Percentiles rank a stretch among this genome's conserved stretches.
Evolutionary conservation across 2,113 vertebrate genomes (phyloP).

Genomic region (Oryzias melastigma): DNA sequence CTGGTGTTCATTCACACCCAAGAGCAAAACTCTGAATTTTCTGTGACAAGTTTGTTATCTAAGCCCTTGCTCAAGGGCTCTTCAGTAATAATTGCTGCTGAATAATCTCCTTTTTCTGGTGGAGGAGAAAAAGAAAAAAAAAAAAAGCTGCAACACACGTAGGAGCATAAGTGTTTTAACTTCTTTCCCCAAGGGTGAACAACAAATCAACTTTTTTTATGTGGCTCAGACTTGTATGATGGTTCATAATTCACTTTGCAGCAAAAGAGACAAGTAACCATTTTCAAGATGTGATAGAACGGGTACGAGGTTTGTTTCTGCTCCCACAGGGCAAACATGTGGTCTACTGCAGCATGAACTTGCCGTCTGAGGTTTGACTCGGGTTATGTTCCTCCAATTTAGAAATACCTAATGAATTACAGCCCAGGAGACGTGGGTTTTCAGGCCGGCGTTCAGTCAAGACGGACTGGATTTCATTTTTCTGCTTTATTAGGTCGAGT

Average conservation of each 20-base stretch:
- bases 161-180: neutral
- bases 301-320: neutral
- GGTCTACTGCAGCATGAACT: neutral
- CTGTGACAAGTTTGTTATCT: slow-evolving; percentile 22
- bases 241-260: slow-evolving; percentile 24
- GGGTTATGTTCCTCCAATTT: slow-evolving; percentile 1
- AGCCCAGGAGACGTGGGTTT: neutral
- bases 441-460: neutral
- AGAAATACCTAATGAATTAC: neutral
- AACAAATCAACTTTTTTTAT: slow-evolving; percentile 26
- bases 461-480: neutral
- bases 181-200: slow-evolving; percentile 21
- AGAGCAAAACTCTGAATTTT: neutral
- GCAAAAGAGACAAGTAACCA: slow-evolving; percentile 3
- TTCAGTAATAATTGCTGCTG: neutral
- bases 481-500: neutral
- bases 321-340: neutral
- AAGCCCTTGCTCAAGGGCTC: slow-evolving; percentile 11
- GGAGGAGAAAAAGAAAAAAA: neutral
- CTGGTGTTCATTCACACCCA: slow-evolving; percentile 22
- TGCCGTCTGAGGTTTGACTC: neutral
- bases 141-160: slow-evolving; percentile 22
- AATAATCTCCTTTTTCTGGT: neutral
- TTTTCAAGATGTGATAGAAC: neutral
- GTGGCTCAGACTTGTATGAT: slow-evolving; percentile 2